Conservation (phyloP, 2,113 vertebrate species). For the Lophius piscatorius region DNA sequence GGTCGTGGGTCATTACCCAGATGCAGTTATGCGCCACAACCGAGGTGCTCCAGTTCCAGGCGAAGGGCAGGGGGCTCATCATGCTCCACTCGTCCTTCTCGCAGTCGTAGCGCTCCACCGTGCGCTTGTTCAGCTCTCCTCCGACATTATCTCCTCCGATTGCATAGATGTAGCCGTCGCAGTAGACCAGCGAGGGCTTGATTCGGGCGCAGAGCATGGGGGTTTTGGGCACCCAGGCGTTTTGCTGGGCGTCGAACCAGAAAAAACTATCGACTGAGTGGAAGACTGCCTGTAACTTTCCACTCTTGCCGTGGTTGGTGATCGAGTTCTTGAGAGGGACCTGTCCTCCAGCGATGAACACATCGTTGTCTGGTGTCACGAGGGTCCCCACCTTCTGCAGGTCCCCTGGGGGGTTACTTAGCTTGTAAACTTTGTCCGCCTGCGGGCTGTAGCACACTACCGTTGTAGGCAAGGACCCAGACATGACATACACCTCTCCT, state of each 20-base stretch:
- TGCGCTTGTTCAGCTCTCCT: slow-evolving; percentile 92
- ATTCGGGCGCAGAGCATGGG: slow-evolving; percentile 93
- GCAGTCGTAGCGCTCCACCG: slow-evolving; percentile 94
- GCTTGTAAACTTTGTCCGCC: slow-evolving; percentile 98
- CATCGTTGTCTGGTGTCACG: slow-evolving; percentile 95
- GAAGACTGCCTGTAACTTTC: slow-evolving; percentile 90
- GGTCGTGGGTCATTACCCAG: slow-evolving; percentile 93
- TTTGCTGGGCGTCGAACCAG: slow-evolving; percentile 98
- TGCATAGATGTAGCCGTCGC: slow-evolving; percentile 95
- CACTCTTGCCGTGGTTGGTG: slow-evolving; percentile 86
- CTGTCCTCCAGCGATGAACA: slow-evolving; percentile 96
- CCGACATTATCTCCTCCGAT: slow-evolving; percentile 92
- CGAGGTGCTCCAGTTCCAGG: slow-evolving; percentile 94
- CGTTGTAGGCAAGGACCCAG: slow-evolving; percentile 73
- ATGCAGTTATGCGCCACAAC: slow-evolving; percentile 92
- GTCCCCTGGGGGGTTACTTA: slow-evolving; percentile 91
- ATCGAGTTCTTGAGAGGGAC: slow-evolving; percentile 90
- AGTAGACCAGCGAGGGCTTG: slow-evolving; percentile 93
- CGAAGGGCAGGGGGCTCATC: slow-evolving; percentile 91
- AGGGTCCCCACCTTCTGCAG: slow-evolving; percentile 95
- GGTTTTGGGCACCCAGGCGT: slow-evolving; percentile 94
- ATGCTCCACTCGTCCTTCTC: slow-evolving; percentile 96
- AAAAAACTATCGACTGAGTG: slow-evolving; percentile 95
- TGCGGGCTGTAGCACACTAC: slow-evolving; percentile 97
- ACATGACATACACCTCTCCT: slow-evolving; percentile 60